Evolutionary conservation across 2,113 vertebrate genomes (phyloP).

Genomic region (Colius striatus): DNA sequence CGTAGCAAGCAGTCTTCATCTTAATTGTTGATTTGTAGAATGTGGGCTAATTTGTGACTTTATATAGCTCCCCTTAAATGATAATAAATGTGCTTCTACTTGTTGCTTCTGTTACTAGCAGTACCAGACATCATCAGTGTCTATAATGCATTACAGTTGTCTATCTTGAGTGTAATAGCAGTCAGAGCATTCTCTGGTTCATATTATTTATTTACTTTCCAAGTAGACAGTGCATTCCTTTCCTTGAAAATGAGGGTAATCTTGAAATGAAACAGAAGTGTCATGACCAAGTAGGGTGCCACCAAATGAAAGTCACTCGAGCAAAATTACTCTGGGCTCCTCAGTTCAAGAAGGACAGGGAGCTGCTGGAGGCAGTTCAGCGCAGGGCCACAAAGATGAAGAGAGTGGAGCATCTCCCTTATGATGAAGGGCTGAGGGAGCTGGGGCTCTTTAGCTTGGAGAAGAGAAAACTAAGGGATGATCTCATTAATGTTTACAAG

Average conservation of each 20-base stretch:
- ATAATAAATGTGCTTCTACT: background rate
- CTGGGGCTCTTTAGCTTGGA: too few species aligned
- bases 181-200: background rate
- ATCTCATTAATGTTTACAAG: too few species aligned
- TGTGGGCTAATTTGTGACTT: background rate
- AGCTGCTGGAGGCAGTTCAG: too few species aligned
- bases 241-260: background rate
- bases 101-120: background rate
- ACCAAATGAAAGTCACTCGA: background rate
- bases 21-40: conserved; percentile 1
- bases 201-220: background rate
- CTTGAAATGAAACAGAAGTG: background rate
- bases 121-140: background rate
- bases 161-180: background rate
- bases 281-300: background rate
- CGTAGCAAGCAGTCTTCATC: background rate
- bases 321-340: background rate
- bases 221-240: background rate
- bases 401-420: too few species aligned
- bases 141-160: background rate
- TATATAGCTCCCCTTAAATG: background rate
- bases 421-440: too few species aligned
- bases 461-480: too few species aligned
- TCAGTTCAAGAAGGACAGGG: too few species aligned
- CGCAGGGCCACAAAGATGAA: too few species aligned